Conservation (phyloP, 2,113 vertebrate genomes). For the Calyptommatus sinebrachiatus region DNA sequence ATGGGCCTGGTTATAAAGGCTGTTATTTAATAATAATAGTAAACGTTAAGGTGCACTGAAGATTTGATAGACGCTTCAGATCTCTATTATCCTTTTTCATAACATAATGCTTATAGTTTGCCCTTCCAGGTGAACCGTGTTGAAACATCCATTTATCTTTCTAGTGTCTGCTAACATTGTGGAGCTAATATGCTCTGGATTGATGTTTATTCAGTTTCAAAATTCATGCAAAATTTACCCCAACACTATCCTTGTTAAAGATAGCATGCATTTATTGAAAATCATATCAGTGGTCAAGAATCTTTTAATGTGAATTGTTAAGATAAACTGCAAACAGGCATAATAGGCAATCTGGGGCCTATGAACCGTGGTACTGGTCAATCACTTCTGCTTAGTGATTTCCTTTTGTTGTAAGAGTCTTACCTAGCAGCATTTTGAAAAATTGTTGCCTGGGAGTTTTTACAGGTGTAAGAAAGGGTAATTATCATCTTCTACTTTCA, state of each 20-base stretch:
- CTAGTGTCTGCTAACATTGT: conserved; percentile 28
- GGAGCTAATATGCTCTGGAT: conserved; percentile 41
- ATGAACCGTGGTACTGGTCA: background rate
- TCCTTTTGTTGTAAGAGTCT: no score
- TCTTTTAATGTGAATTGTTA: background rate
- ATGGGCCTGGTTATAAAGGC: conserved; percentile 51
- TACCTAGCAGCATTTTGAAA: background rate
- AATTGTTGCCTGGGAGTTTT: no score
- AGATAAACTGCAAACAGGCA: no score
- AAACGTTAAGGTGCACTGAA: conserved; percentile 53
- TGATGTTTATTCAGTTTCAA: conserved; percentile 48
- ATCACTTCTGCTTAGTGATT: background rate
- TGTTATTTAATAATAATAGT: conserved; percentile 59
- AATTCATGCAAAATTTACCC: conserved; percentile 39
- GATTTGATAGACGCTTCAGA: conserved; percentile 41
- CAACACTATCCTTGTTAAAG: conserved; percentile 4
- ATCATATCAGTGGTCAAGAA: background rate
- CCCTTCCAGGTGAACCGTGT: conserved; percentile 45
- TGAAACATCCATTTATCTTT: conserved; percentile 54
- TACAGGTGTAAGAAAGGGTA: background rate
- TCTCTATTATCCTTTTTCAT: conserved; percentile 54
- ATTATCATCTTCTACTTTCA: background rate
- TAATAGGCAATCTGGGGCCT: background rate
- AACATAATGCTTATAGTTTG: conserved; percentile 54
- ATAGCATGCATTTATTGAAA: conserved; percentile 35